Evolutionary conservation across 2,797 vertebrate genomes (phyloP).

Genomic region (Scolopax rusticola): DNA sequence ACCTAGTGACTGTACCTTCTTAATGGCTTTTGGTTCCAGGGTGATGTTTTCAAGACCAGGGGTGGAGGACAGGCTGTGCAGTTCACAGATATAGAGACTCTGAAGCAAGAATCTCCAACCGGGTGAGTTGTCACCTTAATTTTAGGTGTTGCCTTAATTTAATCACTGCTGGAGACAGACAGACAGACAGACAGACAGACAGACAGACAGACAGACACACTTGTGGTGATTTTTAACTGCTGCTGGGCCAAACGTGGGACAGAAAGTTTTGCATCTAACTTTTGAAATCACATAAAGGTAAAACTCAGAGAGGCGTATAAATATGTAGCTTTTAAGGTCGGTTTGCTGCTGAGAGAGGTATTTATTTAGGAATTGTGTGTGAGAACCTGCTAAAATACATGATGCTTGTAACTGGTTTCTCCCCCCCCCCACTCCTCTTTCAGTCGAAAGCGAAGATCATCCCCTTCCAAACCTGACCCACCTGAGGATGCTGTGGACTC

Average conservation of each 20-base stretch:
- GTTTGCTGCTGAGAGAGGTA: not conserved
- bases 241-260: accelerated
- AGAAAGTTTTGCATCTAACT: not conserved
- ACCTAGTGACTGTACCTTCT: not conserved
- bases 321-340: not conserved
- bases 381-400: accelerated
- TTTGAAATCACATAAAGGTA: not conserved
- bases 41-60: constrained; percentile 92
- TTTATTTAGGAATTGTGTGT: accelerated
- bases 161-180: not conserved
- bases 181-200: too few species aligned
- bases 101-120: constrained; percentile 88
- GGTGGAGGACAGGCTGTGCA: constrained; percentile 94
- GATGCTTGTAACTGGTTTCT: accelerated
- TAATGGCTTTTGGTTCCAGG: constrained; percentile 78
- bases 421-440: not conserved
- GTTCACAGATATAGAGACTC: constrained; percentile 95
- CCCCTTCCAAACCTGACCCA: constrained; percentile 55
- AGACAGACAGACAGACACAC: too few species aligned
- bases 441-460: constrained; percentile 81
- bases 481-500: constrained; percentile 76
- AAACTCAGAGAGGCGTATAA: not conserved
- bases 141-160: not conserved
- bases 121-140: constrained; percentile 59
- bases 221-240: too few species aligned